Evolutionary conservation across 2,888 invertebrate genomes (phyloP), one percentile per base, ranked within the genome.

Genomic region (Standfussiana lucernea): DNA sequence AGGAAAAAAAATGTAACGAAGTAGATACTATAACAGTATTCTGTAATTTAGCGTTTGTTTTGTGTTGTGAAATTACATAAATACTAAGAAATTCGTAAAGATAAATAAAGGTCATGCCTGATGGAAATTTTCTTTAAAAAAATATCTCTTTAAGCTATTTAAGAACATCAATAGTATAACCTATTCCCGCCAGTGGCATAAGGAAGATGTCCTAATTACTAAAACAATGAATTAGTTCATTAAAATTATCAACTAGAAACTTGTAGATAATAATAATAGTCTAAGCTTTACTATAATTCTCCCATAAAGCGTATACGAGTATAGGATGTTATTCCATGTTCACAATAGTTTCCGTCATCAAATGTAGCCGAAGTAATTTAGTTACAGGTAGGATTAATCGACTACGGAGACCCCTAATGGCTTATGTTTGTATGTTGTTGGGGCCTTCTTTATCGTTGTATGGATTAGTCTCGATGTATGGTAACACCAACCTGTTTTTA

Each of bases 361-460:
- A 80, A 74, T 72, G 56, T 78, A 76, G 70, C 66, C 32, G 24
- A 80, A 78, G 75, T 83, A 85, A 85, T 86, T 85, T 76, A 79
- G 76, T 83, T 77, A 77, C 69, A 68, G 72, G 75, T 72, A 67
- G 75, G 66, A 83, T 86, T 75, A 85, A 85, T 86, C 24, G 74
- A 67, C 65, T 68, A 65, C 64, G 35, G 71, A 45, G 71, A 42
- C 61, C 70, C 53, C 53, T 77, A 83, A 79, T 77, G 74, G 64
- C 50, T 56, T 75, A 79, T 75, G 85, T 76, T 79, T 72, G 79
- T 86, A 61, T 72, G 67, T 72, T 77, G 47, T 50, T 53, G 50
- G 65, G 24, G 18, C 21, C 47, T 76, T 59, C 68, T 69, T 42
- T 67, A 72, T 45, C 21, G 5, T 50, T 56, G 21, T 42, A 56